Base-by-base conservation (phyloP, 2,113 vertebrate species). In the Manacus vitellinus region DNA sequence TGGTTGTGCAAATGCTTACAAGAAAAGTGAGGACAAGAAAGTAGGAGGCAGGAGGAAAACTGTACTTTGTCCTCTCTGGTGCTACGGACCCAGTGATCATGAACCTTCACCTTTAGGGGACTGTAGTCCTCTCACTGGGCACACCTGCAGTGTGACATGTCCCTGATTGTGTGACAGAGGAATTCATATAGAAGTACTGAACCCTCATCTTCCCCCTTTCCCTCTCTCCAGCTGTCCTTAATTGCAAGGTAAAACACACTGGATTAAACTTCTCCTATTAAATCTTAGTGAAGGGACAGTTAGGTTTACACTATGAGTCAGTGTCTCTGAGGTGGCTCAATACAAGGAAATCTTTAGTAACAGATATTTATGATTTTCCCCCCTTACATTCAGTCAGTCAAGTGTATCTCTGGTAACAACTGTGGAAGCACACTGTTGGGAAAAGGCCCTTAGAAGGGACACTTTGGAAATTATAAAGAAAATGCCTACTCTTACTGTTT, bases 41-140 rank as follows among this genome's bases (percentile, higher is more conserved):
- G 12, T 10, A 61, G 20, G 55, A 47, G 8, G 14, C 4, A 74
- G 35, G 12, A 77, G 9, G 35, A 72, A 75, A 76, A 13, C 20
- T 0, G 0, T 14, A 22, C 10, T 12, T 8, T 8, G 10, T 31
- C 23, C 16, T 22, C 56, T 21, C 12, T 43, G 28, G 23, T 23
- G 27, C 14, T 25, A 31, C 0, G 1, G 27, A 39, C 14, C 6
- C 14, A 51, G 5, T 15, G 35, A 67, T 21, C 54, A 28, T 6
- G 11, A 78, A 8, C 9, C 25, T 31, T 78, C 52, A 39, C 5
- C n/a, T 15, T 7, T 25, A 62, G 2, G 14, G 5, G 12, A 43
- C 4, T 35, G 14, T 4, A 56, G 28, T 56, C 17, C 35, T 85
- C 28, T 21, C n/a, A 9, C 30, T 11, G 3, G 25, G 58, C 33